Evolutionary conservation across 2,113 vertebrate species (phyloP), one percentile per base, ranked within the genome.

Genomic region (Spilogale gracilis): DNA sequence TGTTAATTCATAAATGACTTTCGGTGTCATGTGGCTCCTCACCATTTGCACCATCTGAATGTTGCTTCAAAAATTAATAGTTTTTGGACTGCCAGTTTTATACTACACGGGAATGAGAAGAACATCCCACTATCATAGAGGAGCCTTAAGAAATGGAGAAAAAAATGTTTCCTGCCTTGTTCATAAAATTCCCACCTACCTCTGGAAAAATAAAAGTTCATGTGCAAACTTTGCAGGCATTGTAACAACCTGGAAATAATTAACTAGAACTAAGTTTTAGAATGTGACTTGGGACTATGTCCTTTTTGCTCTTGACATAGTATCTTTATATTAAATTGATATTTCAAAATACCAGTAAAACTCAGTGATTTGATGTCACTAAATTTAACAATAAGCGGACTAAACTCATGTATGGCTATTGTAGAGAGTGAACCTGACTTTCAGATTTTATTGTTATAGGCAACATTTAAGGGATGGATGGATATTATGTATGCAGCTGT

Each of bases 381-480:
- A 58, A 93, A 78, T 78, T 20, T 14, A 96, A 91, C 65, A 32
- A 18, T 89, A 63, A 93, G 32, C 23, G 87, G 16, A 50, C 30
- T 60, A 65, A 83, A n/a, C 6, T 94, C 11, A 43, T 69, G 14
- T 23, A 61, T 93, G 23, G 11, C 80, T 81, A 11, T 63, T 95
- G 94, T 91, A 78, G 23, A 74, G 2, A 65, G 18, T 89, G 86
- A 16, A 2, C 52, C 93, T 97, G 23, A 78, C 20, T 85, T 79
- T 97, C 91, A 96, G 91, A 95, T 89, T 76, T 95, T 98, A 96
- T 89, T 90, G 27, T 58, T 97, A 84, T 95, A 99, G 99, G 99
- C 99, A 82, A 99, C 99, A 0, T 99, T 99, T 98, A 99, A 99
- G 98, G 99, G 99, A 96, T 99, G 99, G 99, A 99, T 56, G 97